Conservation (phyloP, 2,797 vertebrate species). For the Eptatretus atami region DNA sequence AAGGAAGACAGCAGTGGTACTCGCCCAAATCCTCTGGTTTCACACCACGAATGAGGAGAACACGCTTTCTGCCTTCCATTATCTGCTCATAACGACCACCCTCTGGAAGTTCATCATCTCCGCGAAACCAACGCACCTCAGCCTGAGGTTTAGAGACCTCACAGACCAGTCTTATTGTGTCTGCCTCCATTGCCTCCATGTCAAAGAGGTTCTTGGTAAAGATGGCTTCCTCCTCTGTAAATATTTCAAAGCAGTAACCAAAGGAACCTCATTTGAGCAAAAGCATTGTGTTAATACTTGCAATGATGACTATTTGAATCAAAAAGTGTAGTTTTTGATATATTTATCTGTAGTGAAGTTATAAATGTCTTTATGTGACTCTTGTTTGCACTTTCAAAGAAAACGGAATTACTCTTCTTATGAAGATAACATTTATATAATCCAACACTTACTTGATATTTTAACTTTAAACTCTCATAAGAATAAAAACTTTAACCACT, state of each 20-base stretch:
- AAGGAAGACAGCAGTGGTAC: slow-evolving; percentile 55
- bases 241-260: no score
- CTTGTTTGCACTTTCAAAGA: not conserved
- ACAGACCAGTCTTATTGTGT: slow-evolving; percentile 57
- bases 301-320: no score
- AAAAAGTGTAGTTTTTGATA: no score
- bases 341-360: no score
- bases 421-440: slow-evolving; percentile 8
- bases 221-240: slow-evolving; percentile 56
- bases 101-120: slow-evolving; percentile 53
- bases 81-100: slow-evolving; percentile 56
- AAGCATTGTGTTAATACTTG: no score
- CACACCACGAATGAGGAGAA: slow-evolving; percentile 43
- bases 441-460: slow-evolving; percentile 8
- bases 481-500: not conserved
- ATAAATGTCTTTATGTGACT: no score
- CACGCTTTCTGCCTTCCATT: slow-evolving; percentile 48
- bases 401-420: not conserved
- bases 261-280: no score
- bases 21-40: slow-evolving; percentile 34
- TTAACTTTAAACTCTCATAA: not conserved
- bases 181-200: slow-evolving; percentile 56
- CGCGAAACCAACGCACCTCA: slow-evolving; percentile 62
- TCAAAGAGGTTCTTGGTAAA: slow-evolving; percentile 74
- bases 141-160: slow-evolving; percentile 68